Evolutionary conservation across 2,113 vertebrate genomes (phyloP), one percentile per base, ranked within the genome.

Genomic region (Marcusenius ussheri): DNA sequence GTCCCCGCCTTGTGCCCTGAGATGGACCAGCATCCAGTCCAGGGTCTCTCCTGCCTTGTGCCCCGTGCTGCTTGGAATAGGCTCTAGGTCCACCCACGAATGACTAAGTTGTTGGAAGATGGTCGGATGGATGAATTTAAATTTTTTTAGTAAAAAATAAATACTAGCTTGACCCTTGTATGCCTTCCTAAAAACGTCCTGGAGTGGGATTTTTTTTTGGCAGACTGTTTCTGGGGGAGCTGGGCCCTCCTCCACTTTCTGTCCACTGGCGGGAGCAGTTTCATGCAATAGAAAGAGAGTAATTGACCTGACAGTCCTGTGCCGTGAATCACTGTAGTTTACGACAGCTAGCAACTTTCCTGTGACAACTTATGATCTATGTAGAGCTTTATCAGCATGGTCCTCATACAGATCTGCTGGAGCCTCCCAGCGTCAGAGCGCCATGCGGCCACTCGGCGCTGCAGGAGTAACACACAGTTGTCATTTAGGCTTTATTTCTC

Each of bases 251-350:
- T 42, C n/a, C 74, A 42, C 74, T 80, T 17, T 80, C 74, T 42
- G 35, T 80, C 35, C 13, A 39, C 35, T 80, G 74, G 31, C 74
- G 42, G 35, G 74, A 80, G 74, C 74, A 80, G 13, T 80, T 80
- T 42, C 15, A 42, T 80, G 35, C 15, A 80, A 39, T 17, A 42
- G 13, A 80, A 80, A 10, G 39, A 80, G 74, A 35, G 53, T 58
- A 53, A 89, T 42, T 83, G 47, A 47, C 46, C 31, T 53, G 47
- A 89, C 24, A 35, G 15, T 80, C 11, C 31, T n/a, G 27, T 51
- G 15, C 70, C 35, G 47, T 89, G 49, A 89, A 89, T 89, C 88
- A 39, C 77, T 50, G 39, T 83, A 45, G 88, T 83, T 77, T 89
- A 31, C 5, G 74, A 89, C 74, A 83, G 88, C 50, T 58, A 46